Evolutionary conservation across 2,888 invertebrate species (phyloP), one percentile per base, ranked within the genome.

Genomic region (Cheilosia soror): DNA sequence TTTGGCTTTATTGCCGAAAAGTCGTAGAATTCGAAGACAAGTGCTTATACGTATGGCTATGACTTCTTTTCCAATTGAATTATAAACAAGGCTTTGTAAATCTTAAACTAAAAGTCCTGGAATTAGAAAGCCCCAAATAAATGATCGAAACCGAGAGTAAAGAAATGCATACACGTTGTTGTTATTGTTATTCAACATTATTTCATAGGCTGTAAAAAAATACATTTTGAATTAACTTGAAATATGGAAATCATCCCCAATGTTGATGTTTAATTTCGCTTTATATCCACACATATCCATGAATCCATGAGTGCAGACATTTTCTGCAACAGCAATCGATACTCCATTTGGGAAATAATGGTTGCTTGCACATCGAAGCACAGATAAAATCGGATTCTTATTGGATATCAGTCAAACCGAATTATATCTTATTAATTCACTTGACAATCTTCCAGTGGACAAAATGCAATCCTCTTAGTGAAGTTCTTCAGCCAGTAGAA

Each of bases 271-370:
- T 47, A 7, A 33, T 44, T 65, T 65, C 13, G 5, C 33, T 33
- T 37, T 6, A n/a, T 47, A 44, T 44, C 15, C 11, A 31, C 25
- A 11, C 7, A 9, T 6, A 27, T 11, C 11, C 37, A 11, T 11
- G 11, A 4, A 27, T 11, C 11, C 37, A 11, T 11, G 9, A 3
- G n/a, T 44, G 11, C 11, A 11, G 20, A 9, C 15, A n/a, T 3
- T 6, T 44, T 9, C 29, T 31, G 62, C 62, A 62, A 6, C 29
- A 63, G 20, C 20, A 11, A 33, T 44, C 33, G 63, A 63, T 63
- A 33, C 11, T 4, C 11, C 20, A 33, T 63, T 20, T 60, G 13
- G 13, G 3, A 15, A 63, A 33, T 66, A 40, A 15, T 15, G 11
- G 37, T 40, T 53, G 27, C 44, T 15, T 27, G 27, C 53, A 25